phyloP scores from a whole-genome alignment of 2,113 vertebrate species.

The Myotis lucifugus region DNA sequence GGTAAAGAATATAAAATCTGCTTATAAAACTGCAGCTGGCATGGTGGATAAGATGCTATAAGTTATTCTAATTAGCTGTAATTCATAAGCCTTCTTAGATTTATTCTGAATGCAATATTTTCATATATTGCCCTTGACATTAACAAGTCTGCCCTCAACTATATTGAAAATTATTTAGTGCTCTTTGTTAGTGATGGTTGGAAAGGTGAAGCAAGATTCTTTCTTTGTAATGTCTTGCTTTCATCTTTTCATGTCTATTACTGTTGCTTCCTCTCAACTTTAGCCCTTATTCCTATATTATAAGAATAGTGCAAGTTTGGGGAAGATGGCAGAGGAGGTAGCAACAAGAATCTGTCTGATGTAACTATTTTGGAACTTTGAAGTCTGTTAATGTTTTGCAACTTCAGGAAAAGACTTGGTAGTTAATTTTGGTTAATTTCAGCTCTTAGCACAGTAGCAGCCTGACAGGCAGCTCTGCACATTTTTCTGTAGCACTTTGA shows the following conservation, averaged over 20 bases:
- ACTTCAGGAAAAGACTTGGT: background rate
- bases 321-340: background rate
- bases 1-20: background rate
- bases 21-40: background rate
- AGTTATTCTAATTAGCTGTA: constrained; percentile 20
- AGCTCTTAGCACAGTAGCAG: background rate
- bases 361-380: constrained; percentile 6
- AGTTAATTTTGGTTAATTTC: background rate
- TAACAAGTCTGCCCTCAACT: background rate
- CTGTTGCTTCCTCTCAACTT: background rate
- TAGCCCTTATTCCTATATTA: background rate
- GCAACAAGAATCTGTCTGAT: background rate
- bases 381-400: constrained; percentile 18
- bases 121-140: background rate
- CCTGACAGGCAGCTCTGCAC: background rate
- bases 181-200: background rate
- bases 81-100: constrained; percentile 2
- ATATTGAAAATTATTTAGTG: constrained; percentile 35
- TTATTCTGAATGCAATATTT: constrained; percentile 8
- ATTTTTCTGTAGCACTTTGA: background rate
- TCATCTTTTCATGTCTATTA: constrained; percentile 21
- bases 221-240: background rate
- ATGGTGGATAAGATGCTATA: background rate
- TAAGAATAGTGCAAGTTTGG: background rate
- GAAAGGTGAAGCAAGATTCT: constrained; percentile 4